Evolutionary conservation across 92 coral and sea anemone genomes (phyloP).

Genomic region (Phenganax subtilis): DNA sequence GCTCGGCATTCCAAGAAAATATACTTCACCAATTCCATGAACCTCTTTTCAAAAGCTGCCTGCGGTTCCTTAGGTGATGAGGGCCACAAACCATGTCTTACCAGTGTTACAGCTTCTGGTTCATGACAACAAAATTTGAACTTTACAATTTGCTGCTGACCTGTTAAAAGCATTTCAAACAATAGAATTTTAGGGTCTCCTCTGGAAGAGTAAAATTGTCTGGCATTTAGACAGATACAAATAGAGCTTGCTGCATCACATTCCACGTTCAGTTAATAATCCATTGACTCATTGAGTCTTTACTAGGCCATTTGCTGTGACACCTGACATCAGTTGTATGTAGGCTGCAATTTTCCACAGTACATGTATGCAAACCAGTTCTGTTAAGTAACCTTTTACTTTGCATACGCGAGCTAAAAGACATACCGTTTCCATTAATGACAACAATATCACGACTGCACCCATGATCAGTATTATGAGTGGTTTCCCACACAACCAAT

Average conservation of each 20-base stretch:
- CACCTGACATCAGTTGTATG: too few relatives aligned
- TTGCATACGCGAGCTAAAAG: background rate
- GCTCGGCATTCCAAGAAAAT: constrained; percentile 49
- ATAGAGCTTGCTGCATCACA: too few relatives aligned
- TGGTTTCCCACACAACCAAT: background rate
- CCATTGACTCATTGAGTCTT: too few relatives aligned
- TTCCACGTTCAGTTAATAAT: too few relatives aligned
- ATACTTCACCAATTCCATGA: constrained; percentile 39
- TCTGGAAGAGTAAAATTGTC: too few relatives aligned
- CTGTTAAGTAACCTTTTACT: too few relatives aligned
- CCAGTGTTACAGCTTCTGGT: constrained; percentile 41
- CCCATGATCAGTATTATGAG: constrained; percentile 1
- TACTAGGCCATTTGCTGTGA: too few relatives aligned
- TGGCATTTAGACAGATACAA: too few relatives aligned
- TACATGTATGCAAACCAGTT: too few relatives aligned
- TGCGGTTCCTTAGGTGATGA: constrained; percentile 54
- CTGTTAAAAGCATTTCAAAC: background rate
- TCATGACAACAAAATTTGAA: constrained; percentile 50
- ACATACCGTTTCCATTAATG: constrained; percentile 7
- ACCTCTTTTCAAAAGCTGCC: constrained; percentile 48
- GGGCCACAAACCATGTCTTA: constrained; percentile 56
- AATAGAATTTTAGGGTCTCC: too few relatives aligned
- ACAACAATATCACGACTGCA: constrained; percentile 7
- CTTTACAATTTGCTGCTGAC: constrained; percentile 44
- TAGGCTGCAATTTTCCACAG: too few relatives aligned